A percentile compares a stretch with the other conserved stretches of the same genome.
phyloP scores from a whole-genome alignment of 2,113 vertebrate species.

The Saguinus imperator region DNA sequence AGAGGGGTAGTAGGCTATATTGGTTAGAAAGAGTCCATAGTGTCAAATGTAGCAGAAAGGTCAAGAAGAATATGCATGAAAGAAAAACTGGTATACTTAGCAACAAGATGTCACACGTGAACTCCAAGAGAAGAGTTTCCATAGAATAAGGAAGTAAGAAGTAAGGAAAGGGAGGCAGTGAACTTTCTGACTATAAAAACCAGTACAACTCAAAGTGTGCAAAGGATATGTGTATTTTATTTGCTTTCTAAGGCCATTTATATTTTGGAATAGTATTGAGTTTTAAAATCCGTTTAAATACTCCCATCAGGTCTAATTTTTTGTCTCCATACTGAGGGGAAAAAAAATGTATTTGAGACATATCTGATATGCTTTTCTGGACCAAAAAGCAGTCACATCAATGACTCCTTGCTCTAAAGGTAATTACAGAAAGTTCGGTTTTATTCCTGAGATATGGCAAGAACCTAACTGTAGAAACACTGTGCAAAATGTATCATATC shows the following conservation, averaged over 20 bases:
- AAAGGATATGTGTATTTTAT: background rate
- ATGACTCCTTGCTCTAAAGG: background rate
- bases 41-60: conserved; percentile 12
- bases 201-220: background rate
- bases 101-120: conserved; percentile 7
- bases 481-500: background rate
- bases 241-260: conserved; percentile 3
- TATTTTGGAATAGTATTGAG: background rate
- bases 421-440: background rate
- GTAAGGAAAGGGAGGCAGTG: background rate
- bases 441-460: background rate
- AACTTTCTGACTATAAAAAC: background rate
- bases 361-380: background rate
- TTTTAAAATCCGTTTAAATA: background rate
- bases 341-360: background rate
- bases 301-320: background rate
- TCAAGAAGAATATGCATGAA: conserved; percentile 2
- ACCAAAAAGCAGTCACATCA: background rate
- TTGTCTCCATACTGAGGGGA: background rate
- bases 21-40: background rate
- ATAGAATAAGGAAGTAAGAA: background rate
- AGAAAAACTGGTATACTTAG: background rate
- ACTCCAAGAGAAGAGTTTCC: conserved; percentile 16
- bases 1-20: background rate
- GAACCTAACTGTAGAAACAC: background rate